phyloP scores from a whole-genome alignment of 2,888 invertebrate species.

The Drosophila pegasa region DNA sequence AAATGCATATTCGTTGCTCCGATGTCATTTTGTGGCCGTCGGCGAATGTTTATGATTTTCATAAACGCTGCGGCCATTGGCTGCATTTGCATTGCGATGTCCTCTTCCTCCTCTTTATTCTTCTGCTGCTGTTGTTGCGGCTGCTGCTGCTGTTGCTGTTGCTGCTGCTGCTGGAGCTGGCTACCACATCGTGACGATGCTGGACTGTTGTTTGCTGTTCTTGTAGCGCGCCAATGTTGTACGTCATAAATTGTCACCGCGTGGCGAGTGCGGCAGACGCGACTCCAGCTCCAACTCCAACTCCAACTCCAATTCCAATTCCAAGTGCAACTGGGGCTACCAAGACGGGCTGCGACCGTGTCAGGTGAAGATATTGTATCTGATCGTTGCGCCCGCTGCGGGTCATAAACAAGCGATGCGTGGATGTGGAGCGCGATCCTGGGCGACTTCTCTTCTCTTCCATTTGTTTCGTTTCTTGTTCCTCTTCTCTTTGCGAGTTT shows the following conservation, averaged over 20 bases:
- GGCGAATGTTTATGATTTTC: constrained; percentile 85
- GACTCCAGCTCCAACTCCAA: not conserved
- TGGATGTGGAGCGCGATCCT: constrained; percentile 51
- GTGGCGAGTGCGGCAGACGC: constrained; percentile 63
- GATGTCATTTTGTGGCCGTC: constrained; percentile 82
- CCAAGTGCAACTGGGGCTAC: constrained; percentile 8
- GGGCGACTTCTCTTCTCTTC: constrained; percentile 35
- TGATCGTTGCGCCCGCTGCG: constrained; percentile 71
- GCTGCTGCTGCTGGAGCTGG: constrained; percentile 6
- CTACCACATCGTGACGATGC: constrained; percentile 46
- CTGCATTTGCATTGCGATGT: constrained; percentile 38
- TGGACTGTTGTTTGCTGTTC: constrained; percentile 32
- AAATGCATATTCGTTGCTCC: constrained; percentile 85
- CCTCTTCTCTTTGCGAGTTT: constrained; percentile 44
- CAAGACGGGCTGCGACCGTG: constrained; percentile 37
- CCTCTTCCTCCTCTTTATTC: not conserved
- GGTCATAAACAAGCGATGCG: constrained; percentile 70
- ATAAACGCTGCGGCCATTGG: constrained; percentile 79
- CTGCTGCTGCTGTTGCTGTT: not conserved
- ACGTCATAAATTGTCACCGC: constrained; percentile 82
- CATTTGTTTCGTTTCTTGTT: constrained; percentile 12
- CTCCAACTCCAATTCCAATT: not conserved
- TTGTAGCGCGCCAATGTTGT: constrained; percentile 63
- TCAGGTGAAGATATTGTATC: constrained; percentile 79
- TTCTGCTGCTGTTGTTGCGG: not conserved